Evolutionary conservation across 2,888 invertebrate species (phyloP).

Genomic region (Alloplasta piceator): DNA sequence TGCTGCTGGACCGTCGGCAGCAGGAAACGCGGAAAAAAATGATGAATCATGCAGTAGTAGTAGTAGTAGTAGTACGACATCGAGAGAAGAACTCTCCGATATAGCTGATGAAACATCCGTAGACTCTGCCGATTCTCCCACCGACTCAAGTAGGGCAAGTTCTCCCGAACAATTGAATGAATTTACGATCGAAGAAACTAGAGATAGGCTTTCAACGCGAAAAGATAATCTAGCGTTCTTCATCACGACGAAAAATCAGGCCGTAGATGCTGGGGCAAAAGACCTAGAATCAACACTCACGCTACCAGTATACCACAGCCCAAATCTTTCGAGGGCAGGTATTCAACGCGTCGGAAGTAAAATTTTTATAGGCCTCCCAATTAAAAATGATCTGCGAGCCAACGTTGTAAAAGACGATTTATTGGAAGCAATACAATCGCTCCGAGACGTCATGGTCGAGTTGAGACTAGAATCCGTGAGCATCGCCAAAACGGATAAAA

Average conservation of each 20-base stretch:
- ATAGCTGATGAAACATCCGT: not conserved
- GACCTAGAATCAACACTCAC: not conserved
- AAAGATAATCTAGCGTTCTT: too few species aligned
- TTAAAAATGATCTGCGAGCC: too few species aligned
- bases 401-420: not conserved
- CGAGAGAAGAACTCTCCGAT: too few species aligned
- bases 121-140: not conserved
- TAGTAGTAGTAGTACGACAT: too few species aligned
- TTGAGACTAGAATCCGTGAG: not conserved
- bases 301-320: not conserved
- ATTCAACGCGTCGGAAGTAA: not conserved
- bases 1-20: too few species aligned
- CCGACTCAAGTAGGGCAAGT: not conserved
- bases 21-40: too few species aligned
- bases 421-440: not conserved
- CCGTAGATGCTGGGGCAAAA: conserved; percentile 8
- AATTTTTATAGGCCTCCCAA: not conserved
- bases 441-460: not conserved
- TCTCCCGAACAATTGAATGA: too few species aligned
- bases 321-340: not conserved
- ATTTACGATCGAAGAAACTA: not conserved
- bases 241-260: not conserved
- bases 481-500: conserved; percentile 10
- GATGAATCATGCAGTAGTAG: too few species aligned
- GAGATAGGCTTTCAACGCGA: conserved; percentile 20